phyloP scores from a whole-genome alignment of 2,888 invertebrate genomes.

The Amblyjoppa proteus region DNA sequence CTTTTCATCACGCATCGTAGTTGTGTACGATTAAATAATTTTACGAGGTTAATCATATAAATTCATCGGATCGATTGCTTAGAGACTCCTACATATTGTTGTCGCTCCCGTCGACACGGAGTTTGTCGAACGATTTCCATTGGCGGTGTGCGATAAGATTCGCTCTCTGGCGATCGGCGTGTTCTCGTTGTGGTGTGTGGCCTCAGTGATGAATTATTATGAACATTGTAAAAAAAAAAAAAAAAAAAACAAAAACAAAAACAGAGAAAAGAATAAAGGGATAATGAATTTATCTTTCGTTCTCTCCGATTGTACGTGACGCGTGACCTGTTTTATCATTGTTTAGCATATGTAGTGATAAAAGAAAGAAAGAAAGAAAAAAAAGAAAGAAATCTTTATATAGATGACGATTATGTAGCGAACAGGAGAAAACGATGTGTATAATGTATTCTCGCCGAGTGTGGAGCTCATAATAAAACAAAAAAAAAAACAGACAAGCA shows the following conservation, averaged over 20 bases:
- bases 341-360: conserved; percentile 50
- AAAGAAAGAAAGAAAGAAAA: conserved; percentile 17
- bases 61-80: conserved; percentile 16
- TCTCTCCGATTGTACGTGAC: conserved; percentile 37
- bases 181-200: conserved; percentile 11
- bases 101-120: conserved; percentile 15
- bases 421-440: conserved; percentile 55
- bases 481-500: conserved; percentile 10
- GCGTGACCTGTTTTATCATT: conserved; percentile 61
- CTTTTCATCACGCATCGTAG: conserved; percentile 3
- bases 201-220: conserved; percentile 9
- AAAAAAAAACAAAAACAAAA: conserved; percentile 9
- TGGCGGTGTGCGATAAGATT: conserved; percentile 51
- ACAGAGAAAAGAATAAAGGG: not conserved
- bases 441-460: conserved; percentile 60
- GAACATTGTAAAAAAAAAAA: conserved; percentile 43
- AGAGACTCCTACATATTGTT: not conserved
- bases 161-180: conserved; percentile 8
- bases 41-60: not conserved
- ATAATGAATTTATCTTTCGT: not conserved
- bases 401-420: conserved; percentile 58
- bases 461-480: conserved; percentile 40
- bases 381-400: conserved; percentile 50
- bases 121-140: conserved; percentile 49
- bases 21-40: conserved; percentile 15